Evolutionary conservation across 2,113 vertebrate genomes (phyloP).

Genomic region (Mus musculus): GRCm39 chr3:45750501-45751000

Average conservation of each 20-base stretch:
- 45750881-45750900: background rate
- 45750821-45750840: background rate
- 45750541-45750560: background rate
- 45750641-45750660: background rate
- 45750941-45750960: background rate
- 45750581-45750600: background rate
- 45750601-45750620: background rate
- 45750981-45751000: background rate
- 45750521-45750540: background rate
- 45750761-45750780: background rate
- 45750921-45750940: background rate
- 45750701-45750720: background rate
- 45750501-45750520: background rate
- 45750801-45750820: background rate
- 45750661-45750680: background rate
- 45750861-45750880: background rate
- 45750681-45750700: background rate
- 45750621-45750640: background rate
- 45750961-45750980: background rate
- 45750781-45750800: background rate
- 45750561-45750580: background rate
- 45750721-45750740: background rate
- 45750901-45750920: background rate
- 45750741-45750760: background rate
- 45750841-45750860: background rate